Base-by-base conservation (phyloP, 2,888 invertebrate genomes). In the Lepidocyrtinus sp. region DNA sequence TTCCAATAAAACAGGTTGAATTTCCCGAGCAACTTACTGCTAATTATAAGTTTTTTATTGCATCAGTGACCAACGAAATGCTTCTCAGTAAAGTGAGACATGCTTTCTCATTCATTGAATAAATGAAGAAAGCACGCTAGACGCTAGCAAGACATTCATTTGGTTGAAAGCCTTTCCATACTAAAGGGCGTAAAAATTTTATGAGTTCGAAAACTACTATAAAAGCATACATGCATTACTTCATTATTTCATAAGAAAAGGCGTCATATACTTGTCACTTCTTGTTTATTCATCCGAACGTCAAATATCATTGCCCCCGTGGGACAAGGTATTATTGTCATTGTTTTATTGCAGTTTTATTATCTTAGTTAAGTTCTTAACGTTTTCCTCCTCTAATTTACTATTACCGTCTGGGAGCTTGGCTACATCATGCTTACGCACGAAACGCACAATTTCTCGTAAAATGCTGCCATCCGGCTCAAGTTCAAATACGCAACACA, bases 241-340 rank as follows among this genome's bases (percentile, higher is more conserved):
- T 5, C 36, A 7, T 7, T 36, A 36, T 36, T 36, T 36, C 12
- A 36, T 12, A 12, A 36, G 12, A 36, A 12, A 36, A 36, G 12
- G 5, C 36, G 36, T 36, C 36, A 75, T 75, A 68, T 68, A 69
- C 68, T 75, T 75, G 75, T 75, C 75, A 75, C 68, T 46, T 75
- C 12, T 36, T 12, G 12, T 36, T 36, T 12, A 36, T 36, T 36
- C 36, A 36, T 36, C 12, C 5, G 5, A 36, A 36, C 12, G 36
- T n/a, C n/a, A n/a, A 36, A 7, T 36, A 5, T 36, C 36, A 36
- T 36, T 36, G 5, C 36, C 12, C n/a, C n/a, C n/a, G n/a, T 36
- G 5, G 12, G 12, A 36, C 36, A 55, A 55, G 17, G 17, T n/a
- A 17, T n/a, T 55, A 36, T 15, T 55, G 55, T n/a, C 55, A 5